Percentiles rank a stretch among this genome's conserved stretches.
These are phyloP conservation scores for Sebastes variabilis DNA, from an alignment of 2,797 vertebrate genomes.

Conservation along the genomic window DNA sequence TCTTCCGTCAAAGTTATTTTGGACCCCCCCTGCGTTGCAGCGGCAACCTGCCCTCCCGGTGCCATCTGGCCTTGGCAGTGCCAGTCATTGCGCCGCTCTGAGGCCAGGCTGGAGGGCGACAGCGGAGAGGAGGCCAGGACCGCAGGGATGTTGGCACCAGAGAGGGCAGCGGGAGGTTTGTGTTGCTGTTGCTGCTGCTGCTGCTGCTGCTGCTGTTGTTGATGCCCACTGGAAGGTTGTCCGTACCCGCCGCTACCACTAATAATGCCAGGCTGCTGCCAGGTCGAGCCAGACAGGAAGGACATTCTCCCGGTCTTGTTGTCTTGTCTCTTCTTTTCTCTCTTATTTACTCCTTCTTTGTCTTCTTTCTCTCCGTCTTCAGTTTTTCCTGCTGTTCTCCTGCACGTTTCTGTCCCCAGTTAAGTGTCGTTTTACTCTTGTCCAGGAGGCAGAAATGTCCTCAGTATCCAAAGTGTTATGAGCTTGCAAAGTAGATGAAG, in stretches of 20 bases:
- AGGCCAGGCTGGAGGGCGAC: slow-evolving; percentile 39
- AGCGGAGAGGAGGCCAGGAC: slow-evolving; percentile 46
- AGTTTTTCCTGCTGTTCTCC: slow-evolving; percentile 3
- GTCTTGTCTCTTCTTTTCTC: slow-evolving; percentile 8
- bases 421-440: slow-evolving; percentile 34
- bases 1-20: slow-evolving; percentile 58
- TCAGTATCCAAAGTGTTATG: slow-evolving; percentile 56
- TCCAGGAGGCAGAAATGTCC: slow-evolving; percentile 52
- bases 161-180: slow-evolving; percentile 59
- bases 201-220: slow-evolving; percentile 57
- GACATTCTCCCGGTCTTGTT: slow-evolving; percentile 79
- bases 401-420: slow-evolving; percentile 22
- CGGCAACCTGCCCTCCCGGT: slow-evolving; percentile 16
- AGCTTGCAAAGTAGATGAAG: slow-evolving; percentile 46
- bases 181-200: slow-evolving; percentile 69
- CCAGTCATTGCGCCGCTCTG: slow-evolving; percentile 54
- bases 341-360: slow-evolving; percentile 5
- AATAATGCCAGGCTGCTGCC: slow-evolving; percentile 71
- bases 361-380: slow-evolving; percentile 6
- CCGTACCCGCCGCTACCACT: slow-evolving; percentile 53
- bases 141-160: slow-evolving; percentile 48
- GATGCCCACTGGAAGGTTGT: slow-evolving; percentile 69
- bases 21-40: slow-evolving; percentile 24
- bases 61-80: slow-evolving; percentile 63
- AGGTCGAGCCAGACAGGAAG: slow-evolving; percentile 81